Evolutionary conservation across 1,140 invertebrate species (phyloP).

Genomic region (Drosophila kurseongensis): DNA sequence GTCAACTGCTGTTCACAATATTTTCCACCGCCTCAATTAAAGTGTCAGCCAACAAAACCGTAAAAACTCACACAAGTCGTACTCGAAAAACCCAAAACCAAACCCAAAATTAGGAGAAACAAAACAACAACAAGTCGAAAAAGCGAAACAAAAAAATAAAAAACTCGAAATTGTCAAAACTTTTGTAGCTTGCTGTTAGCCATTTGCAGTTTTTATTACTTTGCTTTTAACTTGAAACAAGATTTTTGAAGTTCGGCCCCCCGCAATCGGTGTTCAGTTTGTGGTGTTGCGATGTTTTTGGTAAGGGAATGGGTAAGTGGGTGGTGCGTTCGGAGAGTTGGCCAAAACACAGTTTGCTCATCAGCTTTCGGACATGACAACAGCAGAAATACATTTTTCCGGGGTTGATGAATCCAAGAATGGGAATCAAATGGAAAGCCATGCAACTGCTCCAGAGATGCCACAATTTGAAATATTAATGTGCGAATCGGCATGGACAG

Average conservation of each 20-base stretch:
- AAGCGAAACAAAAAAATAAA: slow-evolving; percentile 29
- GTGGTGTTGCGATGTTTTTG: not conserved
- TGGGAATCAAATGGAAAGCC: slow-evolving; percentile 22
- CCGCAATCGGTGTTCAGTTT: slow-evolving; percentile 44
- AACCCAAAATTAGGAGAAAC: slow-evolving; percentile 39
- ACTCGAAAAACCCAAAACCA: slow-evolving; percentile 40
- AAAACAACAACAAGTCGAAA: slow-evolving; percentile 13
- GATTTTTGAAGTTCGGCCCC: slow-evolving; percentile 56
- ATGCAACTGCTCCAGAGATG: slow-evolving; percentile 30
- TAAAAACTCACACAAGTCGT: slow-evolving; percentile 30
- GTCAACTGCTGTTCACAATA: slow-evolving; percentile 51
- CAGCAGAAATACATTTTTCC: slow-evolving; percentile 54
- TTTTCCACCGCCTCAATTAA: slow-evolving; percentile 63
- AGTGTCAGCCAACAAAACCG: slow-evolving; percentile 59
- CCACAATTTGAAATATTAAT: slow-evolving; percentile 70
- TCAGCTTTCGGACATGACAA: slow-evolving; percentile 60
- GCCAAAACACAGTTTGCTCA: slow-evolving; percentile 64
- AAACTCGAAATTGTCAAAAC: slow-evolving; percentile 62
- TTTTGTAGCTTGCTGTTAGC: slow-evolving; percentile 53
- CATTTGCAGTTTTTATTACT: slow-evolving; percentile 62
- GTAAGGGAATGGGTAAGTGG: not conserved
- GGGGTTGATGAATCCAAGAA: slow-evolving; percentile 12
- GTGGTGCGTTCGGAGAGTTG: slow-evolving; percentile 29
- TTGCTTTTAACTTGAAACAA: slow-evolving; percentile 64
- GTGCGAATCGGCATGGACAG: slow-evolving; percentile 40